phyloP scores from a whole-genome alignment of 2,113 vertebrate species.

The Gopherus flavomarginatus region DNA sequence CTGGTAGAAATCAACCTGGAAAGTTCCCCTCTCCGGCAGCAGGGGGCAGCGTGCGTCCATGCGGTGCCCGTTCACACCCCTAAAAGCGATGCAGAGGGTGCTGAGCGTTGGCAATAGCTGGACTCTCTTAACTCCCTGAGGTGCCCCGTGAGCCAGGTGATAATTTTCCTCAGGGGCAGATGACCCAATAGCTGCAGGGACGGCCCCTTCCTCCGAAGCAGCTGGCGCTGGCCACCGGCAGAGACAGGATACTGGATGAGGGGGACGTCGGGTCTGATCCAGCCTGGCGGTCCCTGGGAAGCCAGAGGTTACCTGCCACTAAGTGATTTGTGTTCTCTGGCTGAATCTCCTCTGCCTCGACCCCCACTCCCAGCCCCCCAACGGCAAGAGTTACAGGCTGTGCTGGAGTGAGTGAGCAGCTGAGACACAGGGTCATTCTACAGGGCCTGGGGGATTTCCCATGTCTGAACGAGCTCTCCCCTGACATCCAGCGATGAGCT shows the following conservation, averaged over 20 bases:
- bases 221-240: no score
- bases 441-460: neutral
- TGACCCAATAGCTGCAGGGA: no score
- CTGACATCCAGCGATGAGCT: neutral
- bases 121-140: no score
- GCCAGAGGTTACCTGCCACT: no score
- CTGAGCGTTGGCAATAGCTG: neutral
- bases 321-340: neutral
- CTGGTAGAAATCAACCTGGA: neutral
- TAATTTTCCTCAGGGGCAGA: neutral
- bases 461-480: neutral
- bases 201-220: no score
- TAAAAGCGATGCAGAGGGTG: neutral
- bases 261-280: no score
- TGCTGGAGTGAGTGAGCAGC: neutral
- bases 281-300: no score
- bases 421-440: neutral
- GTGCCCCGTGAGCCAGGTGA: neutral
- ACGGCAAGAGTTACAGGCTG: neutral
- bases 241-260: no score
- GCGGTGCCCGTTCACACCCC: neutral
- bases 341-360: neutral
- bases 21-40: neutral
- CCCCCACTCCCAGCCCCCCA: neutral
- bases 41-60: neutral